Base-by-base conservation (phyloP, 2,797 vertebrate genomes). In the Gila robusta region DNA sequence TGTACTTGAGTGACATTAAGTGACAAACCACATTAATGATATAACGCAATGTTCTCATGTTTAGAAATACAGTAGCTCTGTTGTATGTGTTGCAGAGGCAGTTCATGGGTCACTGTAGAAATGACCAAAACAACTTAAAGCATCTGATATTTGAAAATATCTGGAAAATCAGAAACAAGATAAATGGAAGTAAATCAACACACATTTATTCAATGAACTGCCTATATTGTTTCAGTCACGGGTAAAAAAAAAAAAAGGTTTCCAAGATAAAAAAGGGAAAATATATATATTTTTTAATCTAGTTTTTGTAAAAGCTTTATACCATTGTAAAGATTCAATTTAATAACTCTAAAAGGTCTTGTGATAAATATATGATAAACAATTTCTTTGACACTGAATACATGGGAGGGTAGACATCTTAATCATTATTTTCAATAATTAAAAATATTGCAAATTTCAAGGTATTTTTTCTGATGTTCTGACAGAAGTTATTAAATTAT, bases 1-100 rank as follows among this genome's bases (percentile, higher is more conserved):
- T 39, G 19, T 41, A 52, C 39, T n/a, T 64, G 12, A 81, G 66
- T 81, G 66, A 84, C 32, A 62, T 79, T n/a, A 79, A 56, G 47
- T 62, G 16, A 41, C 64, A 37, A 54, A 54, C 6, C 19, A 44
- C 37, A 72, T n/a, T 56, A 49, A 64, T 26, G 14, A 10, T 9
- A 35, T 10, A 47, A 35, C 10, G 19, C 56, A 28, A 35, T n/a
- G 14, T 44, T n/a, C n/a, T 44, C 70, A 16, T 73, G 54, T 6
- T 28, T 11, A 44, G 19, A 49, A 74, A 49, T 52, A 32, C 26
- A 32, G 64, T 32, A 49, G 28, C 26, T 41, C 3, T 64, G 11
- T 37, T n/a, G 28, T 32, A 47, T 66, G 37, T 72, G 72, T 83
- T n/a, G 70, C 44, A 28, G 17, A 32, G 9, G 19, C 10, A 73